phyloP scores from a whole-genome alignment of 2,888 invertebrate genomes.

The Halocaridina rubra region DNA sequence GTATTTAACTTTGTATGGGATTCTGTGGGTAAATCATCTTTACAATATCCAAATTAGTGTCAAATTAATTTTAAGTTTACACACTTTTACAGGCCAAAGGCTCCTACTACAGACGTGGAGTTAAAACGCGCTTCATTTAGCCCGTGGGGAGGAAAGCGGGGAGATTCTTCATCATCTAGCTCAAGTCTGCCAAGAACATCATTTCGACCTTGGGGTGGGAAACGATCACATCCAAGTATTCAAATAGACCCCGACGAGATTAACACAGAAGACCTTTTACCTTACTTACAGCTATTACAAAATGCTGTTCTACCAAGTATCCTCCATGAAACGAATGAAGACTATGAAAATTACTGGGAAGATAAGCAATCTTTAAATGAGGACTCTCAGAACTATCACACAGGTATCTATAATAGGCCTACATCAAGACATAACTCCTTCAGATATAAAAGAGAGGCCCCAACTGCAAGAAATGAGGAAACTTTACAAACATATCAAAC shows the following conservation, averaged over 20 bases:
- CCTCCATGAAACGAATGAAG: not conserved
- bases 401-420: not conserved
- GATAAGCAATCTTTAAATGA: not conserved
- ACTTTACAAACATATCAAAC: not conserved
- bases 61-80: too few species aligned
- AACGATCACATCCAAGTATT: not conserved
- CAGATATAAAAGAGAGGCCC: not conserved
- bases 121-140: slow-evolving; percentile 32
- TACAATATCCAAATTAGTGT: too few species aligned
- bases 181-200: not conserved
- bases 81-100: not conserved
- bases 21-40: too few species aligned
- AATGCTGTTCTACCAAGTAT: not conserved
- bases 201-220: not conserved
- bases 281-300: not conserved
- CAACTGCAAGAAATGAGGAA: not conserved
- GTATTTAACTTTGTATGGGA: too few species aligned
- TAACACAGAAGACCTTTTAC: not conserved
- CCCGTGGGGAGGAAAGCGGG: slow-evolving; percentile 13
- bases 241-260: not conserved
- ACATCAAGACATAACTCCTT: not conserved
- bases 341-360: not conserved
- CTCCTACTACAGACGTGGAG: not conserved
- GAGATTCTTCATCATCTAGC: not conserved
- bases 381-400: not conserved